Base-by-base conservation (phyloP, 2,888 invertebrate species). In the Lissonota sp. region DNA sequence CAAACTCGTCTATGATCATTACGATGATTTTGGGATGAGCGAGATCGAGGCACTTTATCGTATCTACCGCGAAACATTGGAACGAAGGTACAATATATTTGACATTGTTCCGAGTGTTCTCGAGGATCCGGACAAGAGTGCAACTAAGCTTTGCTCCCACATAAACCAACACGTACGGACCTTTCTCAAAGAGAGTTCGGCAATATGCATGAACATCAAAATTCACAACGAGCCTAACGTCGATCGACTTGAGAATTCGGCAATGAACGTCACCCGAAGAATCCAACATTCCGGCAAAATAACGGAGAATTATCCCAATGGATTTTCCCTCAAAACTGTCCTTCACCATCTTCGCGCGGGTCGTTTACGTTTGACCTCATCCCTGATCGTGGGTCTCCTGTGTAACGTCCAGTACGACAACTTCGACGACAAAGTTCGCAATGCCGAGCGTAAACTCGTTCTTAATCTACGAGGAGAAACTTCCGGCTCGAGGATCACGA, bases 1-100 rank as follows among this genome's bases (percentile, higher is more conserved):
- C 1, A 73, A 79, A 5, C 84, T 88, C 8, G 81, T 88, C 7
- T 88, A 87, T 83, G 85, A 87, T n/a, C 78, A 84, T 49, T 88
- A 88, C 73, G 88, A 88, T 16, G 86, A 88, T 51, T 86, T 86
- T 49, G 74, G 75, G 5, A 78, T 85, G n/a, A 49, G 12, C 42
- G 84, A 88, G 71, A 81, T 86, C 64, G 83, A 86, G 46, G 83
- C 85, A 0, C 75, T 88, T 3, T 84, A 84, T 75, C 78, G 67
- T 39, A 75, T 88, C 0, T 84, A 88, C 51, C 80, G 72, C 5
- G 85, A 85, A 44, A 87, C 86, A 0, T 60, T 88, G 10, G 83
- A 85, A 14, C 78, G 86, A 39, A 85, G 79, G 26, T 88, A 86
- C 77, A 82, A 86, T 16, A 82, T 88, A 10, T 87, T 87, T 64